Evolutionary conservation across 2,797 vertebrate genomes (phyloP).

Genomic region (Dipus sagitta): DNA sequence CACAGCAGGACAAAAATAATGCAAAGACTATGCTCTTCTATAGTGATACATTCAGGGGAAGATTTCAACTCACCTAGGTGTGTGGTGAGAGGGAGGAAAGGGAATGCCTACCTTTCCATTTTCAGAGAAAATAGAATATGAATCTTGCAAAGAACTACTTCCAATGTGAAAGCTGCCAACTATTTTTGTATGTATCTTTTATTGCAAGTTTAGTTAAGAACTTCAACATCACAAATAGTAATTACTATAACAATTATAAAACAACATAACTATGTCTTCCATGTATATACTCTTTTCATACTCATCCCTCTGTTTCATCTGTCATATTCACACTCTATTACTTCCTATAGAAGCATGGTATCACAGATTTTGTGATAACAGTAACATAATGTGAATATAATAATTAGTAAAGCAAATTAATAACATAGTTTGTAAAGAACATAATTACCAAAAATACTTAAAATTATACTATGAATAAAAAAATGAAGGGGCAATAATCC

Average conservation of each 20-base stretch:
- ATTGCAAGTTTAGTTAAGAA: background rate
- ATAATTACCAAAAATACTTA: no score
- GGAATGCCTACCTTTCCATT: background rate
- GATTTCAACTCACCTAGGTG: background rate
- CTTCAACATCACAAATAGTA: background rate
- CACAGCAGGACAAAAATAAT: background rate
- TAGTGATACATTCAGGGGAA: background rate
- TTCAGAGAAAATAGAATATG: constrained; percentile 35
- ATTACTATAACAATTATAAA: no score
- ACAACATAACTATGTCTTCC: no score
- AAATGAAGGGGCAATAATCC: background rate
- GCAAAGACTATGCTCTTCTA: constrained; percentile 7
- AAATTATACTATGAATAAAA: background rate
- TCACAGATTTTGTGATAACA: no score
- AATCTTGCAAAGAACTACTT: background rate
- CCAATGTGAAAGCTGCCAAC: background rate
- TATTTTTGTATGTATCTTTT: background rate
- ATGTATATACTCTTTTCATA: no score
- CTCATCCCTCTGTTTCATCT: no score
- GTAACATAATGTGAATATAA: no score
- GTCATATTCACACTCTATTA: no score
- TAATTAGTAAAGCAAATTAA: no score
- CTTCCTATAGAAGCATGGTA: no score
- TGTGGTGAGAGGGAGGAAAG: background rate
- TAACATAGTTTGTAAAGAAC: no score